Percentiles rank a stretch among this genome's conserved stretches.
Evolutionary conservation across 2,888 invertebrate genomes (phyloP).

Genomic region (Himalopsyche kuldschensis): DNA sequence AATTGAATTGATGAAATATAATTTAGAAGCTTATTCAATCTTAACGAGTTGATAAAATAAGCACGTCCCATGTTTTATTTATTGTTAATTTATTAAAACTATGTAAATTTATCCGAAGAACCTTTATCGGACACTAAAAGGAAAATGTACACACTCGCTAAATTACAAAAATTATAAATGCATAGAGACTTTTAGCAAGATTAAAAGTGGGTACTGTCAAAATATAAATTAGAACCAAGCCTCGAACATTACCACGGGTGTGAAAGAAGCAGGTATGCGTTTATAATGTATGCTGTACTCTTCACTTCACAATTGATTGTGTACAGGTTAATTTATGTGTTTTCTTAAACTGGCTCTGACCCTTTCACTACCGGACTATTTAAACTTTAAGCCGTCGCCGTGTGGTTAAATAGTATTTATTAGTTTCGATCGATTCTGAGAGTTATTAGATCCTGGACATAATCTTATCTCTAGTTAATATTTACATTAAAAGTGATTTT

Average conservation of each 20-base stretch:
- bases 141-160: neutral
- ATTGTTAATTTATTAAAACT: neutral
- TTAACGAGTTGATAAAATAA: too few species aligned
- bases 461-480: too few species aligned
- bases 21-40: too few species aligned
- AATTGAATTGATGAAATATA: too few species aligned
- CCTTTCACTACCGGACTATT: neutral
- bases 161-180: neutral
- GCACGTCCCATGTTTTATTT: neutral
- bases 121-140: neutral
- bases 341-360: constrained; percentile 11
- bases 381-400: too few species aligned
- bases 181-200: constrained; percentile 4
- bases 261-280: neutral
- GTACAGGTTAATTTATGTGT: constrained; percentile 22
- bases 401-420: too few species aligned
- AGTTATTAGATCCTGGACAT: too few species aligned
- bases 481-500: too few species aligned
- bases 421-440: too few species aligned
- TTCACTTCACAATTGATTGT: constrained; percentile 23
- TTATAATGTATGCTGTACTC: neutral
- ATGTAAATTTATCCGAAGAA: neutral
- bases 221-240: neutral
- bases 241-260: constrained; percentile 3
- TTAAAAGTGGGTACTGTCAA: constrained; percentile 14